Conservation (phyloP, 2,888 invertebrate genomes). For the Agrotis segetum region DNA sequence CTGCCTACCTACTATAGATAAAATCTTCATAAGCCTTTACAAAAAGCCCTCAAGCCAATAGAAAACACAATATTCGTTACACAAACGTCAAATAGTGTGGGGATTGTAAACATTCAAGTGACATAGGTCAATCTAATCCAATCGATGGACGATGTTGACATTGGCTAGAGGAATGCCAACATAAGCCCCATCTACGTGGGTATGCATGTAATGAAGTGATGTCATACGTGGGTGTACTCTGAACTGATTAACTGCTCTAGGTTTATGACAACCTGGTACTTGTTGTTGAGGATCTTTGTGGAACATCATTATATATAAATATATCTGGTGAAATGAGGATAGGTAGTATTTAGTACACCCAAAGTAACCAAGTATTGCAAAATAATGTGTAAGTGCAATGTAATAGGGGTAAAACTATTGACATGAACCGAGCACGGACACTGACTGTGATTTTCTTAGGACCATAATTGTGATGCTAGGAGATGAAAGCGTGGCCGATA, state of each 20-base stretch:
- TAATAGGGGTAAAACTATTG: no score
- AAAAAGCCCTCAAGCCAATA: slow-evolving; percentile 17
- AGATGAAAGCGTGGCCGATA: no score
- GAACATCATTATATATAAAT: no score
- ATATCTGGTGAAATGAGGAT: no score
- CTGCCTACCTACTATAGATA: background rate
- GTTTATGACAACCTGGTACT: slow-evolving; percentile 36
- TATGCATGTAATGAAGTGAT: slow-evolving; percentile 14
- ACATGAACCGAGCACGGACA: no score
- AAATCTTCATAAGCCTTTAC: background rate
- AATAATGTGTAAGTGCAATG: no score
- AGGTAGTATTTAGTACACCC: no score
- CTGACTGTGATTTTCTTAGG: no score
- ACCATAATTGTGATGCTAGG: no score
- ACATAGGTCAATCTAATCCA: slow-evolving; percentile 59
- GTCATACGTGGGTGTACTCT: slow-evolving; percentile 9
- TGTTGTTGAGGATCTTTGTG: background rate
- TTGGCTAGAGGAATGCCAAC: slow-evolving; percentile 39
- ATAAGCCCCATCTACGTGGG: slow-evolving; percentile 14
- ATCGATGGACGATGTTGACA: slow-evolving; percentile 48
- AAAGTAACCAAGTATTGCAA: no score
- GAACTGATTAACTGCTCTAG: slow-evolving; percentile 8
- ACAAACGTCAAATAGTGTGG: slow-evolving; percentile 44
- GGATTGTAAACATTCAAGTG: slow-evolving; percentile 49
- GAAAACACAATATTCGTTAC: slow-evolving; percentile 38